Evolutionary conservation across 2,113 vertebrate species (phyloP), one percentile per base, ranked within the genome.

Genomic region (Austrofundulus limnaeus): DNA sequence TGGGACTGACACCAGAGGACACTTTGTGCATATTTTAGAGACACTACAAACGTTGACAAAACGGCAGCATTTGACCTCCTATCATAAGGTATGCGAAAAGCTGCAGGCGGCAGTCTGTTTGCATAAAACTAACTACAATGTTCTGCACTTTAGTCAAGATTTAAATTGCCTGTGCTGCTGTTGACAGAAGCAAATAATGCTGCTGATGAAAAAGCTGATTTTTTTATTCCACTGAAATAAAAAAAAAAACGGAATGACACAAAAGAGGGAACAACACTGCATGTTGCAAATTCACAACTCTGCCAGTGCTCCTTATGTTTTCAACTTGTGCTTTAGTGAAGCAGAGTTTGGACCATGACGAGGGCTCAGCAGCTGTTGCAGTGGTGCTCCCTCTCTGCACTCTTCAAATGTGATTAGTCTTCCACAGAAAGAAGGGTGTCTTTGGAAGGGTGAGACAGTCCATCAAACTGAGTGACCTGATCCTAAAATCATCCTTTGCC

Each of bases 391-490:
- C n/a, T 55, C 66, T 60, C n/a, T 66, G 31, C 58, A 38, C 61
- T 52, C 57, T 42, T 62, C 37, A 74, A 72, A 78, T 67, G 73
- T 62, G 82, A 86, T 78, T 74, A 85, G 69, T 74, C 43, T 43
- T 76, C 75, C 75, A 48, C 16, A 49, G 37, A 52, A 66, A 58
- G 61, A 70, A 75, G 52, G 63, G 51, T 49, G 49, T 72, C 39
- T 24, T 34, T 21, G 58, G 52, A 54, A 38, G 58, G 1, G 17
- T 45, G 42, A 41, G 31, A 34, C 38, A 51, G 39, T 63, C 66
- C 43, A 80, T 81, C 72, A 79, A 59, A 55, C 51, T 49, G 58
- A 66, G 63, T 63, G 64, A 75, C 66, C 60, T 41, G 65, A 76
- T 62, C 56, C 50, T 38, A 31, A 54, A 61, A 69, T 50, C 37